Conservation (phyloP, 2,113 vertebrate species). For the Platichthys stellatus region DNA sequence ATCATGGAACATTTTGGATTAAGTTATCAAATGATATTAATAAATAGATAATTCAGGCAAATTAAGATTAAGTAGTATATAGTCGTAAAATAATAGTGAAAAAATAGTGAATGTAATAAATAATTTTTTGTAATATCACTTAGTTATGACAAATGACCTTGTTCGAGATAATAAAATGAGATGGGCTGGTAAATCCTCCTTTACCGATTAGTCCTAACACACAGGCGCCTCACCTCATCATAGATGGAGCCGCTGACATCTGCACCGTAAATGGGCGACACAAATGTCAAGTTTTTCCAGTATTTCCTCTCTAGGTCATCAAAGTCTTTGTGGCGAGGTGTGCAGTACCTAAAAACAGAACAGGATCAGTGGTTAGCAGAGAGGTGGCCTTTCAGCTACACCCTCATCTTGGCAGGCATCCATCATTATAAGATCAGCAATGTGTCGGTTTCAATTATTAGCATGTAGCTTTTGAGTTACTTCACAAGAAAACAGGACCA, state of each 20-base stretch:
- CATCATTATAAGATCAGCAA: no score
- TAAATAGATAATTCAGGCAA: no score
- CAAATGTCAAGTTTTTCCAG: constrained; percentile 98
- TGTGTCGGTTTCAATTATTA: no score
- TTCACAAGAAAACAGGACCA: no score
- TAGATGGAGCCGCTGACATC: constrained; percentile 97
- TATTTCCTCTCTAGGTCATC: constrained; percentile 98
- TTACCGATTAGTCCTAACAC: not conserved
- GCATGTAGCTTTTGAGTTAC: no score
- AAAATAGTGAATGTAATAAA: no score
- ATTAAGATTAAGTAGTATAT: no score
- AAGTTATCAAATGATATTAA: no score
- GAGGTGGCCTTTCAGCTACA: no score
- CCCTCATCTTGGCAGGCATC: no score
- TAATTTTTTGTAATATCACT: no score
- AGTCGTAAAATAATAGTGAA: no score
- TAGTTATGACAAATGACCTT: not conserved
- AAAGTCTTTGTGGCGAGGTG: constrained; percentile 94
- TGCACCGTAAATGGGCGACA: constrained; percentile 96
- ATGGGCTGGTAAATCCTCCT: not conserved
- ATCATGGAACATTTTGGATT: not conserved
- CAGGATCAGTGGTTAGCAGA: not conserved
- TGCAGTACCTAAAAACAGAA: constrained; percentile 87
- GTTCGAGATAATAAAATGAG: not conserved
- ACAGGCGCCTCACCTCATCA: constrained; percentile 86